Evolutionary conservation across 2,113 vertebrate species (phyloP).

Genomic region (Willisornis vidua): DNA sequence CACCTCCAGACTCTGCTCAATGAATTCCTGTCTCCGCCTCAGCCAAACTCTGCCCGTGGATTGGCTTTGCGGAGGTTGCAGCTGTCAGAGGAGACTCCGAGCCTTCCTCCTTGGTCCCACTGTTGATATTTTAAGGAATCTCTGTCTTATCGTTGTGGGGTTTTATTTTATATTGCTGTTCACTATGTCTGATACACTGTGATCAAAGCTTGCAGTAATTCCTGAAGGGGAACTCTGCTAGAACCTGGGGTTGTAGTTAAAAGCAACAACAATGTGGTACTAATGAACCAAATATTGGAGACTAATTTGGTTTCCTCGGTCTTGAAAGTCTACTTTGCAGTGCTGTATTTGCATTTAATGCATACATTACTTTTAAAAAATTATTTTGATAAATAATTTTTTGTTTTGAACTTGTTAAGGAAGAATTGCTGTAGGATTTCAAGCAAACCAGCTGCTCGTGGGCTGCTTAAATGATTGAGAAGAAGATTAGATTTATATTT

Average conservation of each 20-base stretch:
- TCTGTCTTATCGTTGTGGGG: background rate
- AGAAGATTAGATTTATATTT: background rate
- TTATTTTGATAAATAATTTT: background rate
- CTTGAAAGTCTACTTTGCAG: background rate
- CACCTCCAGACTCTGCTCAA: conserved; percentile 79
- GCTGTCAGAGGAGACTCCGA: conserved; percentile 71
- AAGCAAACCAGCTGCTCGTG: background rate
- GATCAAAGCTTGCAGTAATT: background rate
- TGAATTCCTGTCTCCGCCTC: conserved; percentile 78
- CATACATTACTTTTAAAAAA: background rate
- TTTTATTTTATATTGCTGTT: background rate
- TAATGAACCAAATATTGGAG: background rate
- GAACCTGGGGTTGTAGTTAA: background rate
- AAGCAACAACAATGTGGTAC: background rate
- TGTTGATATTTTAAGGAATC: conserved; percentile 49
- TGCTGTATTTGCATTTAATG: background rate
- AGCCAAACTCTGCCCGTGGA: conserved; percentile 69
- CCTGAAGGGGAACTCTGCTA: background rate
- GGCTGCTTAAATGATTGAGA: background rate
- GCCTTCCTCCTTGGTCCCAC: conserved; percentile 56
- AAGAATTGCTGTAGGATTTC: background rate
- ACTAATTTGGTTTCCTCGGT: background rate
- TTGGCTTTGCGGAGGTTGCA: conserved; percentile 70
- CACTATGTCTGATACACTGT: background rate
- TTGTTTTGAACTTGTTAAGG: background rate